Conservation (phyloP, 1,140 invertebrate species). For the Sesamia nonagrioides region DNA sequence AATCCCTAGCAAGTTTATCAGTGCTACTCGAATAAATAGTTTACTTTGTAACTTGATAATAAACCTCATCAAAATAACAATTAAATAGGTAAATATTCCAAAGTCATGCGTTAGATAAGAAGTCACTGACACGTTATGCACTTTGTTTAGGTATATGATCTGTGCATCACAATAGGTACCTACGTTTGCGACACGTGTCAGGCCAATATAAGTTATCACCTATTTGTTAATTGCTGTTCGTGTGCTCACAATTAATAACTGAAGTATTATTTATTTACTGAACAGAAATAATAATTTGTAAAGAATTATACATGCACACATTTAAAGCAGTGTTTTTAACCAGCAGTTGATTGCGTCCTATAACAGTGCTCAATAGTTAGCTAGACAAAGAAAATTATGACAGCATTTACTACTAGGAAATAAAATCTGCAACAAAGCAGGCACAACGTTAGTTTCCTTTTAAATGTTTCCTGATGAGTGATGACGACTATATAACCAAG, state of each 20-base stretch:
- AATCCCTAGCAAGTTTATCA: background rate
- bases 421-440: no score
- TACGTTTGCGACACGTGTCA: conserved; percentile 30
- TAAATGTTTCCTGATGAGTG: no score
- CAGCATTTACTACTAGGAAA: no score
- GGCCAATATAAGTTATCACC: background rate
- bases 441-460: no score
- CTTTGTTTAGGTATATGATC: conserved; percentile 48
- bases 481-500: no score
- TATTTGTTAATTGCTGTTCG: background rate
- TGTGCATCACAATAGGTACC: conserved; percentile 1
- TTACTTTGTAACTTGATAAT: conserved; percentile 2
- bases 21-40: conserved; percentile 4
- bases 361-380: no score
- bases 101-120: conserved; percentile 59
- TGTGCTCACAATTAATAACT: conserved; percentile 5
- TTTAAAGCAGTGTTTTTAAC: background rate
- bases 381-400: no score
- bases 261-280: conserved; percentile 4
- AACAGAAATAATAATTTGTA: background rate
- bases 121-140: conserved; percentile 57
- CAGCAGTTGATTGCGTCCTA: no score
- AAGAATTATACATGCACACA: background rate
- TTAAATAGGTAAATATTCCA: conserved; percentile 32
- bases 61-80: conserved; percentile 13